phyloP scores from a whole-genome alignment of 2,797 vertebrate genomes.

The Coluber constrictor region DNA sequence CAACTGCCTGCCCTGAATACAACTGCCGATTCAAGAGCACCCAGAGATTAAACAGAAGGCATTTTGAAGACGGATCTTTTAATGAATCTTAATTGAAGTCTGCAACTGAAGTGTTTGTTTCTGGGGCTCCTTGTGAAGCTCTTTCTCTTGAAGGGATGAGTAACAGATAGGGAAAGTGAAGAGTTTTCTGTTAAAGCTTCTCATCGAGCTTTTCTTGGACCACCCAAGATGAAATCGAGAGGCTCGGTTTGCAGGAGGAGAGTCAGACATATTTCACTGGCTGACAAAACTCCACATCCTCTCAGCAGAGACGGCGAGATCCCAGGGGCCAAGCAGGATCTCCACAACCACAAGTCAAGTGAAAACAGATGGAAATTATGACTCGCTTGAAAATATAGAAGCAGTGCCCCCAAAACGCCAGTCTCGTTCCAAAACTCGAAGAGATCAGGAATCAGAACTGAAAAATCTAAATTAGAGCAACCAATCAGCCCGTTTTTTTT shows the following conservation, averaged over 20 bases:
- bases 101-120: constrained; percentile 45
- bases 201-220: constrained; percentile 63
- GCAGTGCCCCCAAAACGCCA: constrained; percentile 51
- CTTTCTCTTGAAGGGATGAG: constrained; percentile 46
- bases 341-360: constrained; percentile 77
- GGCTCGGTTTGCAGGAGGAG: constrained; percentile 10
- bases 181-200: constrained; percentile 54
- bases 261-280: constrained; percentile 78
- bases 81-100: constrained; percentile 35
- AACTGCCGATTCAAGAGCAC: constrained; percentile 36
- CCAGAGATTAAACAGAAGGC: constrained; percentile 36
- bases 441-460: constrained; percentile 46
- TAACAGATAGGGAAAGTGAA: constrained; percentile 62
- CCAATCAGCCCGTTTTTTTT: not conserved
- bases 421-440: constrained; percentile 49
- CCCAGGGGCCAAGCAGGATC: constrained; percentile 75
- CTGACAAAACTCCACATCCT: constrained; percentile 81
- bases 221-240: constrained; percentile 70
- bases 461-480: constrained; percentile 9
- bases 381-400: constrained; percentile 64
- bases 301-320: constrained; percentile 68
- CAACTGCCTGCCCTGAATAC: not conserved
- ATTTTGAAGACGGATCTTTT: constrained; percentile 47
- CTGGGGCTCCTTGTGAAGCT: constrained; percentile 50
- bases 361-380: constrained; percentile 78